Percentiles rank a stretch among this genome's conserved stretches.
Conservation (phyloP, 2,888 invertebrate species). For the Pandemis cinnamomeana region DNA sequence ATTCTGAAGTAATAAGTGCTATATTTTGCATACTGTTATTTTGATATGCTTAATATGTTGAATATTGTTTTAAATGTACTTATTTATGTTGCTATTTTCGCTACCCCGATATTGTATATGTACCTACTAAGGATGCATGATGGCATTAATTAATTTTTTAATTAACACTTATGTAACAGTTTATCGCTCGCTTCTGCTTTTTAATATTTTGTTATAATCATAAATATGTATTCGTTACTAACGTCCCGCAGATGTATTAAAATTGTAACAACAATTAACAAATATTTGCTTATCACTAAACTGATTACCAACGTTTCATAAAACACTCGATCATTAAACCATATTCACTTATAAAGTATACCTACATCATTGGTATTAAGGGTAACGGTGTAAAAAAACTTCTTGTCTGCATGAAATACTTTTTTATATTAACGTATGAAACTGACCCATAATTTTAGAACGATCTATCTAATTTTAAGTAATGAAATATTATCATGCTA, state of each 20-base stretch:
- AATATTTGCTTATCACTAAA: conserved; percentile 14
- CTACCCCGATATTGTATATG: neutral
- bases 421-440: conserved; percentile 48
- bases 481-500: conserved; percentile 32
- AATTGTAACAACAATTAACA: neutral
- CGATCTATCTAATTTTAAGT: conserved; percentile 28
- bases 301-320: neutral
- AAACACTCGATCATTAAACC: conserved; percentile 1
- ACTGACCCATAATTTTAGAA: conserved; percentile 69
- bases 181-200: conserved; percentile 8
- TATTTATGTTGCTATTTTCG: conserved; percentile 10
- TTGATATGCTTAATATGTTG: neutral
- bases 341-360: neutral
- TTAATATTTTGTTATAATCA: neutral
- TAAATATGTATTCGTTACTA: neutral
- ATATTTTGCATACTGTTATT: neutral
- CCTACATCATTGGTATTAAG: neutral
- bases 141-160: conserved; percentile 1
- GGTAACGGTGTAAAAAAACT: conserved; percentile 22
- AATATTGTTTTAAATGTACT: neutral
- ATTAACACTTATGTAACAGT: neutral
- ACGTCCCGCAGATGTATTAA: neutral
- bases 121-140: neutral
- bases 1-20: neutral
- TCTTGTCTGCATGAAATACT: conserved; percentile 49